Percentiles rank a stretch among this genome's conserved stretches.
Evolutionary conservation across 2,113 vertebrate genomes (phyloP).

Genomic region (Caretta caretta): DNA sequence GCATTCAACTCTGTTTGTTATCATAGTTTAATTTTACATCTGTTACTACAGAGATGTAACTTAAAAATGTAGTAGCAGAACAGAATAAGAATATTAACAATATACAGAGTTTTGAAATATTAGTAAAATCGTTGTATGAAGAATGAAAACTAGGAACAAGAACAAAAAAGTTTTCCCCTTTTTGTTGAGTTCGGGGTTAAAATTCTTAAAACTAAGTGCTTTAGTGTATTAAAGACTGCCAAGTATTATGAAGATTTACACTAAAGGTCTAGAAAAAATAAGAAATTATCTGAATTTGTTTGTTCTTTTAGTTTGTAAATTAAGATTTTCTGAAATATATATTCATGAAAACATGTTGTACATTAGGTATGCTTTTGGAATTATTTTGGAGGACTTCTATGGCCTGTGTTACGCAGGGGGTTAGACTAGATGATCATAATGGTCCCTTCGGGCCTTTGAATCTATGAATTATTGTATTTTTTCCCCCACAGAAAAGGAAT

Average conservation of each 20-base stretch:
- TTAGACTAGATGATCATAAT: not conserved
- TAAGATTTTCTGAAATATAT: not conserved
- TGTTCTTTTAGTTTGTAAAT: not conserved
- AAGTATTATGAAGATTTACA: not conserved
- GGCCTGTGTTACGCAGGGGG: not conserved
- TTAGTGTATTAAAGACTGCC: not conserved
- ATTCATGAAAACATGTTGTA: not conserved
- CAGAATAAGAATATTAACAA: not conserved
- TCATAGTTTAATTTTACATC: not conserved
- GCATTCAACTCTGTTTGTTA: not conserved
- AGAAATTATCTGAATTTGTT: no score
- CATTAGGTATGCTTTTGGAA: not conserved
- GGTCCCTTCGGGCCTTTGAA: not conserved
- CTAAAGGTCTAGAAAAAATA: not conserved
- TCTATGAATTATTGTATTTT: not conserved
- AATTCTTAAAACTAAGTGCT: not conserved
- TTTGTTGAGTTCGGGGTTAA: not conserved
- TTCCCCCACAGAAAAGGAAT: conserved; percentile 87
- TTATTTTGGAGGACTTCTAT: not conserved
- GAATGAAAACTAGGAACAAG: not conserved
- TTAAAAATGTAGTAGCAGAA: not conserved
- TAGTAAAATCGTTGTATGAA: not conserved
- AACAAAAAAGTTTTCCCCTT: not conserved
- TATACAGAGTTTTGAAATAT: not conserved
- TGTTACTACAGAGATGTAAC: not conserved